A percentile compares a stretch with the other conserved stretches of the same genome.
phyloP scores from a whole-genome alignment of 2,888 invertebrate genomes.

The Spicauda simplicius region DNA sequence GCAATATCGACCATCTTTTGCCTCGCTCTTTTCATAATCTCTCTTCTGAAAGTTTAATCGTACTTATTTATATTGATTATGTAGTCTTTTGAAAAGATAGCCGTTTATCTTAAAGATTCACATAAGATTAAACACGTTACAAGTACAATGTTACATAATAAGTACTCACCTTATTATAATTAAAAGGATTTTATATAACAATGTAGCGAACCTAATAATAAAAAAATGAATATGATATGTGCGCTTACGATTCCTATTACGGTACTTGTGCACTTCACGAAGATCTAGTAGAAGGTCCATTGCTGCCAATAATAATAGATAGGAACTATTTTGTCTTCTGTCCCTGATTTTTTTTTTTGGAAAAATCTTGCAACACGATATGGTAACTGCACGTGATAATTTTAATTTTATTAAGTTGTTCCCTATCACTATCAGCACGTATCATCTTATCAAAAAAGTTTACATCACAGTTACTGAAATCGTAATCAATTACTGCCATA shows the following conservation, averaged over 20 bases:
- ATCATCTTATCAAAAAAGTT: constrained; percentile 47
- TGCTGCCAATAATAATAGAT: too few species aligned
- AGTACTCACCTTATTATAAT: background rate
- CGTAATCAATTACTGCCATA: constrained; percentile 36
- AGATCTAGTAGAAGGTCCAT: background rate
- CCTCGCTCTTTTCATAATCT: constrained; percentile 2
- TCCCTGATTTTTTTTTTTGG: background rate
- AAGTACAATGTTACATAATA: background rate
- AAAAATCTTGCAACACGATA: background rate
- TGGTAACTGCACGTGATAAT: constrained; percentile 19
- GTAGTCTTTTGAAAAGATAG: constrained; percentile 24
- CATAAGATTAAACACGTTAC: constrained; percentile 36
- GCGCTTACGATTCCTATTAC: too few species aligned
- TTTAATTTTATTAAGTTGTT: constrained; percentile 10
- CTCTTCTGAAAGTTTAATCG: background rate
- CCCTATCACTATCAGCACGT: constrained; percentile 45
- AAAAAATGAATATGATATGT: too few species aligned
- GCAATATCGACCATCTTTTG: constrained; percentile 10
- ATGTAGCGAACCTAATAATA: too few species aligned
- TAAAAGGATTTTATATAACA: background rate
- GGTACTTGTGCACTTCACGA: too few species aligned
- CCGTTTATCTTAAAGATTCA: constrained; percentile 22
- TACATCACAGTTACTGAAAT: constrained; percentile 39
- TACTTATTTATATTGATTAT: constrained; percentile 21
- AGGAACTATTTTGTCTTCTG: too few species aligned